Conservation (phyloP, 2,113 vertebrate genomes). For the Hirundichthys speculiger region DNA sequence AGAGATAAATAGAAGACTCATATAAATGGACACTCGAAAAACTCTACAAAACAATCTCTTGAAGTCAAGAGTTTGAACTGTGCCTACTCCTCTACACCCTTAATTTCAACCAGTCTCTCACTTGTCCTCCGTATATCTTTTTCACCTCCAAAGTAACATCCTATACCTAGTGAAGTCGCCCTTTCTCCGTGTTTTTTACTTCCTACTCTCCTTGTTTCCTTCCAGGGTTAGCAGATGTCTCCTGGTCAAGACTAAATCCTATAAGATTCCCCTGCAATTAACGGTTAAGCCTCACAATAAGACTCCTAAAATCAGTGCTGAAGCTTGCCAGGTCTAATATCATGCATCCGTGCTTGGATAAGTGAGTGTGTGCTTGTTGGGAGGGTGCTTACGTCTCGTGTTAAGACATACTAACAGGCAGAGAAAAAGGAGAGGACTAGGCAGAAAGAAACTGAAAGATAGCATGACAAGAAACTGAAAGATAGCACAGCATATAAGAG, state of each 20-base stretch:
- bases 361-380: slow-evolving; percentile 7
- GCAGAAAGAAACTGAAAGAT: slow-evolving; percentile 4
- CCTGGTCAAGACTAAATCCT: slow-evolving; percentile 58
- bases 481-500: no score
- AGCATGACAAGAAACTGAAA: background rate
- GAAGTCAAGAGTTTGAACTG: background rate
- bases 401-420: background rate
- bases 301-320: slow-evolving; percentile 36
- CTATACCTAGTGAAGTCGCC: background rate
- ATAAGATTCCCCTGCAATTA: slow-evolving; percentile 70
- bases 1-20: background rate
- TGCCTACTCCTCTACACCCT: background rate
- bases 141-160: background rate
- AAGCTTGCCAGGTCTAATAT: slow-evolving; percentile 19
- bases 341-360: slow-evolving; percentile 19
- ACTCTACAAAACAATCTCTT: background rate
- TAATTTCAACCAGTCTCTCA: fast-evolving
- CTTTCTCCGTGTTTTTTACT: slow-evolving; percentile 14
- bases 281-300: slow-evolving; percentile 55
- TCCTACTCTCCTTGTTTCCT: slow-evolving; percentile 10
- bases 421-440: slow-evolving; percentile 8
- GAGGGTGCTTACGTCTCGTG: background rate
- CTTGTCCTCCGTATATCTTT: background rate
- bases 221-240: slow-evolving; percentile 52
- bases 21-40: background rate